Percentiles rank a stretch among this genome's conserved stretches.
Evolutionary conservation across 1,140 invertebrate genomes (phyloP).

Genomic region (Bombus vancouverensis): DNA sequence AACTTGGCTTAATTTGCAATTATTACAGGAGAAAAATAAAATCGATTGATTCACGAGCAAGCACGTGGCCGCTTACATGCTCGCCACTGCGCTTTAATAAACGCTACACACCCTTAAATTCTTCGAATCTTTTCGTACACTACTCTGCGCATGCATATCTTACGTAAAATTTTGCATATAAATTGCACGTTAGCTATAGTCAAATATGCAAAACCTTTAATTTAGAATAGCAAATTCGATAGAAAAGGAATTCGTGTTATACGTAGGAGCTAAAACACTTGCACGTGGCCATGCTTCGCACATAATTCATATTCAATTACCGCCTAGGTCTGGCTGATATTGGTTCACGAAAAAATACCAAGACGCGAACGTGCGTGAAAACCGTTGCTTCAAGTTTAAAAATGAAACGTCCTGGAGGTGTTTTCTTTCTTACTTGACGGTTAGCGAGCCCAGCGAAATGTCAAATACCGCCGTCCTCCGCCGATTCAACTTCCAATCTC

Average conservation of each 20-base stretch:
- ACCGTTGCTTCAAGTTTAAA: not conserved
- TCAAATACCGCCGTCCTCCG: slow-evolving; percentile 25
- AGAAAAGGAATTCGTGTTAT: not conserved
- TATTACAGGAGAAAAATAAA: not conserved
- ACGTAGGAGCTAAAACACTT: not conserved
- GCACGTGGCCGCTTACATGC: too few relatives aligned
- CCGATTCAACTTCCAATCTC: slow-evolving; percentile 13
- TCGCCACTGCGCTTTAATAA: not conserved
- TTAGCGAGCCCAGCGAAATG: slow-evolving; percentile 14
- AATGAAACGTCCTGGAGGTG: slow-evolving; percentile 16
- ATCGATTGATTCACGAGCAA: not conserved
- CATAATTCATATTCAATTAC: slow-evolving; percentile 39
- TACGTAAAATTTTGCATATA: not conserved
- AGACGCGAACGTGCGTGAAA: not conserved
- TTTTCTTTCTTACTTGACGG: slow-evolving; percentile 6
- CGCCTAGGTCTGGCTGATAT: not conserved
- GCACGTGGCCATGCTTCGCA: not conserved
- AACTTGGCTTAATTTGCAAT: too few relatives aligned
- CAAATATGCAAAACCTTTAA: not conserved
- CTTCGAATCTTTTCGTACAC: too few relatives aligned
- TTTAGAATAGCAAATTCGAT: not conserved
- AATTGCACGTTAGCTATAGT: not conserved
- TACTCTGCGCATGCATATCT: not conserved
- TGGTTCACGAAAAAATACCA: not conserved
- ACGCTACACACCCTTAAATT: not conserved